Conservation (phyloP, 1,140 invertebrate genomes). For the Frieseomelitta varia region DNA sequence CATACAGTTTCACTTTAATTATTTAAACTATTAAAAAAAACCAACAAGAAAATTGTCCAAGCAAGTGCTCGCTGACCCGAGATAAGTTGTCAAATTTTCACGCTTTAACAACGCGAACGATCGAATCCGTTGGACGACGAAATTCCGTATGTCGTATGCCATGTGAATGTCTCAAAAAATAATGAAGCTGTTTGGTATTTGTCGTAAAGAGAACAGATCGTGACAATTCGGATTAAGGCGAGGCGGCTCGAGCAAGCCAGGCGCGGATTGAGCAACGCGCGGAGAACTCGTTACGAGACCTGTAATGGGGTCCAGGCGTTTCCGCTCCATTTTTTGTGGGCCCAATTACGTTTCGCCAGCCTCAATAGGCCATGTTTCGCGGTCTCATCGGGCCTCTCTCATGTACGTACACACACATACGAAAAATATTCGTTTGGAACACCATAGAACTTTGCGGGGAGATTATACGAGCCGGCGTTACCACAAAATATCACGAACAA, state of each 20-base stretch:
- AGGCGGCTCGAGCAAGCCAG: constrained; percentile 56
- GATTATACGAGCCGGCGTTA: neutral
- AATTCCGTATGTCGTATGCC: neutral
- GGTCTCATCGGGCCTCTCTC: constrained; percentile 59
- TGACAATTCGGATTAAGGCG: constrained; percentile 66
- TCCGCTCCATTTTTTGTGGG: constrained; percentile 77
- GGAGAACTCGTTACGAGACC: constrained; percentile 66
- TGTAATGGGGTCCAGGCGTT: constrained; percentile 71
- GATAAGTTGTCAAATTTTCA: neutral
- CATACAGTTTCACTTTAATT: no score
- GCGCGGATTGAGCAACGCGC: constrained; percentile 63
- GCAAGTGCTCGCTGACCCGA: no score
- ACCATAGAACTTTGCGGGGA: constrained; percentile 20
- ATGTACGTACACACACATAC: neutral
- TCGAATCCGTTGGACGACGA: neutral
- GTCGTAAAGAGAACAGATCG: constrained; percentile 33
- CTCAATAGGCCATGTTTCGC: constrained; percentile 64
- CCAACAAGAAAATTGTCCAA: no score
- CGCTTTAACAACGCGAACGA: neutral
- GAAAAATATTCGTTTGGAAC: constrained; percentile 35
- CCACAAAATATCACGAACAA: neutral
- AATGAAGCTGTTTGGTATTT: constrained; percentile 39
- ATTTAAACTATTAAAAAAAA: no score
- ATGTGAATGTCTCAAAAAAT: constrained; percentile 17
- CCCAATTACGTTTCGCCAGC: constrained; percentile 72